These are phyloP conservation scores for Hermatobates lingyangjiaoensis DNA, from an alignment of 1,140 invertebrate species.

Conservation along the genomic window DNA sequence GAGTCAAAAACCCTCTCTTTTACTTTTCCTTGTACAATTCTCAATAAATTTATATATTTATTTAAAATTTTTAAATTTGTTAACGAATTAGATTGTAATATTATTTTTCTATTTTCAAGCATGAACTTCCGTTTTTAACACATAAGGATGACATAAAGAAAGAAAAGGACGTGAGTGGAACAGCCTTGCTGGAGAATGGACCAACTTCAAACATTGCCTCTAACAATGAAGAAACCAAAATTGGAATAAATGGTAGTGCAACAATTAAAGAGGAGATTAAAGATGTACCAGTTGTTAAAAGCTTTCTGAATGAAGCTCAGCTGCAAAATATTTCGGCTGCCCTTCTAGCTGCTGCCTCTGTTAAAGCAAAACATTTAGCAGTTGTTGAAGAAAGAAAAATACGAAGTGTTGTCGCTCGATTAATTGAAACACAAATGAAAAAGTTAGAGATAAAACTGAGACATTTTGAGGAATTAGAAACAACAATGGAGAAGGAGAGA, in stretches of 20 bases:
- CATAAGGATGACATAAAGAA: slow-evolving; percentile 33
- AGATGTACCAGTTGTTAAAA: slow-evolving; percentile 15
- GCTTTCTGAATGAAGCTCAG: slow-evolving; percentile 56
- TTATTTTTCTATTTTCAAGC: too few species aligned
- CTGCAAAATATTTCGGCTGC: slow-evolving; percentile 89
- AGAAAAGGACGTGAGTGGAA: slow-evolving; percentile 25
- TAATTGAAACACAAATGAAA: slow-evolving; percentile 98
- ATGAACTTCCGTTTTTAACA: slow-evolving; percentile 25
- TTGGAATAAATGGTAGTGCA: slow-evolving; percentile 15
- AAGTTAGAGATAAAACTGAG: slow-evolving; percentile 95
- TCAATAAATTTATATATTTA: too few species aligned
- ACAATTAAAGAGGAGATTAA: slow-evolving; percentile 20
- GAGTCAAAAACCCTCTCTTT: too few species aligned
- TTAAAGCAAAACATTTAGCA: slow-evolving; percentile 96
- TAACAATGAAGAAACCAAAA: slow-evolving; percentile 13
- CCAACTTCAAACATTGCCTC: slow-evolving; percentile 7
- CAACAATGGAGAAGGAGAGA: slow-evolving; percentile 94
- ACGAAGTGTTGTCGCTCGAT: slow-evolving; percentile 84
- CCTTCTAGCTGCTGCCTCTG: slow-evolving; percentile 86
- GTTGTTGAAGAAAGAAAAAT: slow-evolving; percentile 97
- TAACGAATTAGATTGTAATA: too few species aligned
- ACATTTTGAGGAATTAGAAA: slow-evolving; percentile 97
- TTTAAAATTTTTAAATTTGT: too few species aligned
- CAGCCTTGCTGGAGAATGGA: slow-evolving; percentile 21
- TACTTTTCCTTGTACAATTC: too few species aligned